phyloP scores from a whole-genome alignment of 23 tunicate species.

The Botrylloides violaceus region DNA sequence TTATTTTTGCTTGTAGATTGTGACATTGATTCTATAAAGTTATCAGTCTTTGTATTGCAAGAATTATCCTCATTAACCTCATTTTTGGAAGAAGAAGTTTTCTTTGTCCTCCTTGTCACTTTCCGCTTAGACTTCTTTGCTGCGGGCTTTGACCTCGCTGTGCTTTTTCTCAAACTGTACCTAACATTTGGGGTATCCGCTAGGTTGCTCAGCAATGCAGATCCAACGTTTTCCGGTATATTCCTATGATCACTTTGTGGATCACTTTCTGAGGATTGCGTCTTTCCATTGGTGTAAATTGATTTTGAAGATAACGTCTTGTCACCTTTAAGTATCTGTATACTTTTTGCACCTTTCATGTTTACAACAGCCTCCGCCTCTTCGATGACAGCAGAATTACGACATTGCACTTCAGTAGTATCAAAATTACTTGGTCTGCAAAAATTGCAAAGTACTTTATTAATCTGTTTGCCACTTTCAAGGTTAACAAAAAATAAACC shows the following conservation, averaged over 20 bases:
- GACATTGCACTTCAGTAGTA: neutral
- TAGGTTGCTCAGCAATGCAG: too few relatives aligned
- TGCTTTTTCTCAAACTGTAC: neutral
- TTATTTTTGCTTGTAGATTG: neutral
- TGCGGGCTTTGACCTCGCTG: neutral
- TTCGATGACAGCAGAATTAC: neutral
- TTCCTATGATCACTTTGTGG: too few relatives aligned
- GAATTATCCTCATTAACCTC: neutral
- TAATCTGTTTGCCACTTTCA: too few relatives aligned
- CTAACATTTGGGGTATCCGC: too few relatives aligned
- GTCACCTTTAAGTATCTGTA: too few relatives aligned
- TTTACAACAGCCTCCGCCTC: neutral
- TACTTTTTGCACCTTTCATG: neutral
- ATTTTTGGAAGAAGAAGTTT: neutral
- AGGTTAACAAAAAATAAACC: too few relatives aligned
- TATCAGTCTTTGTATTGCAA: neutral
- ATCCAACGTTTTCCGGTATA: too few relatives aligned
- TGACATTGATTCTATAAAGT: neutral
- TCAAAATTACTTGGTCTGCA: neutral
- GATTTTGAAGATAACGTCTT: too few relatives aligned
- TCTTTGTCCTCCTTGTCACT: too few relatives aligned
- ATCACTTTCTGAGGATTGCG: too few relatives aligned
- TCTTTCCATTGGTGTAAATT: too few relatives aligned
- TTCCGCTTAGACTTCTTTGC: neutral
- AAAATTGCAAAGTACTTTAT: too few relatives aligned